Percentiles rank a stretch among this genome's conserved stretches.
phyloP scores from a whole-genome alignment of 2,113 vertebrate genomes.

The Sus scrofa region DNA sequence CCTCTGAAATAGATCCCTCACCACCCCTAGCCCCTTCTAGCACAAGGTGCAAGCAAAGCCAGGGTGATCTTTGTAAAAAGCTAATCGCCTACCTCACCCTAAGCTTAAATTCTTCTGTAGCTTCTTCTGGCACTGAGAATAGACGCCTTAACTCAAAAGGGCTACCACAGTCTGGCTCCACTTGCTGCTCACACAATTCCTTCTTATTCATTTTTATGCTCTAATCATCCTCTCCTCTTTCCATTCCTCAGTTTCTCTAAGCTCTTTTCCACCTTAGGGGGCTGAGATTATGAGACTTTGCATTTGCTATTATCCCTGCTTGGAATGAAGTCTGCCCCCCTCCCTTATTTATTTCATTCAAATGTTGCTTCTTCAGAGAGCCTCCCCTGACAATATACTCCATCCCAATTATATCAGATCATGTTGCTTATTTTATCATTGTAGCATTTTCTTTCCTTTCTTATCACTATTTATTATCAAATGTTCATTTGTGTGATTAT shows the following conservation, averaged over 20 bases:
- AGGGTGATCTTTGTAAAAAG: not conserved
- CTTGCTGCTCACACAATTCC: not conserved
- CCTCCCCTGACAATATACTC: not conserved
- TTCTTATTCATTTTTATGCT: not conserved
- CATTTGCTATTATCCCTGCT: not conserved
- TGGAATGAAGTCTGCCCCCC: not conserved
- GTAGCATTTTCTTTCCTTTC: not conserved
- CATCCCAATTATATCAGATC: not conserved
- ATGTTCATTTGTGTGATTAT: not conserved
- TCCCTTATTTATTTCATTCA: not conserved
- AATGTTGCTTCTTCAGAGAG: slow-evolving; percentile 6
- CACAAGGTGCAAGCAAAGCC: not conserved
- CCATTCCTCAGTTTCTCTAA: not conserved
- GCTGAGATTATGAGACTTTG: not conserved
- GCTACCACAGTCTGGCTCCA: not conserved
- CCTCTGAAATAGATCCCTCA: not conserved
- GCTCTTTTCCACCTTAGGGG: not conserved
- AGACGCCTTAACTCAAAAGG: not conserved
- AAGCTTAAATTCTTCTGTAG: not conserved
- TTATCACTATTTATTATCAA: not conserved
- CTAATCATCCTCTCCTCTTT: not conserved
- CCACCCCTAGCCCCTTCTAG: not conserved
- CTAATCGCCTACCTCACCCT: not conserved
- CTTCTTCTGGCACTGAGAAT: not conserved
- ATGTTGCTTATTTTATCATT: not conserved